Conservation (phyloP, 1,140 invertebrate species). For the Tetranychus cinnabarinus region DNA sequence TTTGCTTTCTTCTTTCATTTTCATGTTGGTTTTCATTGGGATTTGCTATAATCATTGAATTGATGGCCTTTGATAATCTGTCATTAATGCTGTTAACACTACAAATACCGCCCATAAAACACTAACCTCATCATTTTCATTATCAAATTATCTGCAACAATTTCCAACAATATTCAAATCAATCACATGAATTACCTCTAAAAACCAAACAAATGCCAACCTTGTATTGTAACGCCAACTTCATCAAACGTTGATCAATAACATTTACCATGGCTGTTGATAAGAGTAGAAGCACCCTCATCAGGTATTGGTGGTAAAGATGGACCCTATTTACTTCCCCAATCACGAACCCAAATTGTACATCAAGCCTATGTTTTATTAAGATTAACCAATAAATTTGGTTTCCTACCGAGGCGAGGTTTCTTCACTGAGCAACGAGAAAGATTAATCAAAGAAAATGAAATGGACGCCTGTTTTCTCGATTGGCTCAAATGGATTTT, state of each 20-base stretch:
- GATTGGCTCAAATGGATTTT: constrained; percentile 11
- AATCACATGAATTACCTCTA: neutral
- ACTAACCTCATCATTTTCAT: no score
- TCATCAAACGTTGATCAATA: no score
- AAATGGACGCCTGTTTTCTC: constrained; percentile 4
- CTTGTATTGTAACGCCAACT: neutral
- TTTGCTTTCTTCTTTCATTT: no score
- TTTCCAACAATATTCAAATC: neutral
- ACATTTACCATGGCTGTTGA: no score
- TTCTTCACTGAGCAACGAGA: neutral
- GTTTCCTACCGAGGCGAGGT: neutral
- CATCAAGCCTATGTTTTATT: constrained; percentile 49
- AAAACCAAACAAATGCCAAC: neutral
- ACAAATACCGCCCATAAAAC: no score
- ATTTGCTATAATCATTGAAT: no score
- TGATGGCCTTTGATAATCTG: no score
- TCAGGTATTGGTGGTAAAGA: constrained; percentile 30
- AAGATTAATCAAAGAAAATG: constrained; percentile 3
- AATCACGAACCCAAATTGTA: constrained; percentile 77
- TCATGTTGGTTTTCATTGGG: no score
- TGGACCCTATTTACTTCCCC: constrained; percentile 69
- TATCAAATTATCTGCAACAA: no score
- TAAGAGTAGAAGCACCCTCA: neutral
- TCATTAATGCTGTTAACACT: no score
- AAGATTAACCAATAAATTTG: constrained; percentile 81